These are phyloP conservation scores for Loris lydekkerianus DNA, from an alignment of 2,797 vertebrate species.

Conservation along the genomic window DNA sequence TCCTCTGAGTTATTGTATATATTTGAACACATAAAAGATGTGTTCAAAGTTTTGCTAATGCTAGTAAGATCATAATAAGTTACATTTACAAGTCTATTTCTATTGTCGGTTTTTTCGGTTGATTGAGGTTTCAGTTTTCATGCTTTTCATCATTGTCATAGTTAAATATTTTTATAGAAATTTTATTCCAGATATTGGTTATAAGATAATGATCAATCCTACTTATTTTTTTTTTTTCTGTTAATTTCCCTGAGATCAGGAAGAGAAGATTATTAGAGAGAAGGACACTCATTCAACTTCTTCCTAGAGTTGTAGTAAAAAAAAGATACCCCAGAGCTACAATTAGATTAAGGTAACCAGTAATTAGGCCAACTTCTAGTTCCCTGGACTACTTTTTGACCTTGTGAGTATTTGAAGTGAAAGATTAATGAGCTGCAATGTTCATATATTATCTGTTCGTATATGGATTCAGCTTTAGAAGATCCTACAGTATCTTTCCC, in stretches of 20 bases:
- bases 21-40: neutral
- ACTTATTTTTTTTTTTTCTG: neutral
- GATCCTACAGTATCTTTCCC: neutral
- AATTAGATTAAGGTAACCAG: neutral
- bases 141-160: neutral
- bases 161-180: neutral
- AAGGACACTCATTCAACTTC: neutral
- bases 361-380: neutral
- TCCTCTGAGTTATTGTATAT: neutral
- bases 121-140: neutral
- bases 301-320: neutral
- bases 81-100: neutral
- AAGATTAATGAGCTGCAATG: neutral
- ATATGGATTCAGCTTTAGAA: neutral
- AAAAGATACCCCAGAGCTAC: neutral
- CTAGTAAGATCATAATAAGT: neutral
- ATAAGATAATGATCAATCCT: neutral
- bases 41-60: neutral
- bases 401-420: neutral
- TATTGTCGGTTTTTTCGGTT: neutral
- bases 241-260: neutral
- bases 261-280: neutral
- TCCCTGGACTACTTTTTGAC: neutral
- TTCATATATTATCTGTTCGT: neutral
- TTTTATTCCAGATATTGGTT: neutral